Conservation (phyloP, 2,797 vertebrate species). For the Mallotus villosus region DNA sequence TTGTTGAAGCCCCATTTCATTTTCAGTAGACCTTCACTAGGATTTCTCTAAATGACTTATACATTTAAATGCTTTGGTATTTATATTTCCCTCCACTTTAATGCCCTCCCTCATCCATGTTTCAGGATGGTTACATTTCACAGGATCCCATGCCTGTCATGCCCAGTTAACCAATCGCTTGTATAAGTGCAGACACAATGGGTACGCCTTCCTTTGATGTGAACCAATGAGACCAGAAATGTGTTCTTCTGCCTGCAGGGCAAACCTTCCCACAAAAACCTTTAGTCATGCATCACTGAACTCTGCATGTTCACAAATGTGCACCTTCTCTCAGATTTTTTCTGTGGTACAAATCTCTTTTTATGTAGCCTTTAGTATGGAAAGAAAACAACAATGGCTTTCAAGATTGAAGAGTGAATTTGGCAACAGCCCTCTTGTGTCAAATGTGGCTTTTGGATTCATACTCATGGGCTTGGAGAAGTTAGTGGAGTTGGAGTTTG, state of each 20-base stretch:
- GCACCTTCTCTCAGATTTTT: constrained; percentile 19
- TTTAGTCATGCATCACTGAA: constrained; percentile 33
- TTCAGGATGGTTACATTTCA: constrained; percentile 33
- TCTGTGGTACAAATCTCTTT: constrained; percentile 11
- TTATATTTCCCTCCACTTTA: constrained; percentile 44
- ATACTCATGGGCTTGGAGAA: constrained; percentile 47
- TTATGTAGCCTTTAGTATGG: constrained; percentile 31
- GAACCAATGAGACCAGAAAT: constrained; percentile 31
- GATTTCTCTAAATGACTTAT: background rate
- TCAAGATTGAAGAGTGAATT: constrained; percentile 48
- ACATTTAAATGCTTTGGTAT: background rate
- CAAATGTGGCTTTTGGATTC: constrained; percentile 49
- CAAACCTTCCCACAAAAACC: constrained; percentile 23
- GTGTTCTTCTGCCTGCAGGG: constrained; percentile 29
- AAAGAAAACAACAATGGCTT: constrained; percentile 44
- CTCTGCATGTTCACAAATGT: constrained; percentile 22
- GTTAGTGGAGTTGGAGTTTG: constrained; percentile 48
- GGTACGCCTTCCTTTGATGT: constrained; percentile 30
- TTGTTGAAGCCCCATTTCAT: background rate
- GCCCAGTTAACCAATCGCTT: constrained; percentile 29
- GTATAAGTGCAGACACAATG: background rate
- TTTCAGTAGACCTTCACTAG: background rate
- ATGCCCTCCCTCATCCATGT: constrained; percentile 18
- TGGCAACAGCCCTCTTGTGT: constrained; percentile 43
- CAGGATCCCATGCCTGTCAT: constrained; percentile 19